Base-by-base conservation (phyloP, 2,797 vertebrate species). In the Kryptopterus vitreolus region DNA sequence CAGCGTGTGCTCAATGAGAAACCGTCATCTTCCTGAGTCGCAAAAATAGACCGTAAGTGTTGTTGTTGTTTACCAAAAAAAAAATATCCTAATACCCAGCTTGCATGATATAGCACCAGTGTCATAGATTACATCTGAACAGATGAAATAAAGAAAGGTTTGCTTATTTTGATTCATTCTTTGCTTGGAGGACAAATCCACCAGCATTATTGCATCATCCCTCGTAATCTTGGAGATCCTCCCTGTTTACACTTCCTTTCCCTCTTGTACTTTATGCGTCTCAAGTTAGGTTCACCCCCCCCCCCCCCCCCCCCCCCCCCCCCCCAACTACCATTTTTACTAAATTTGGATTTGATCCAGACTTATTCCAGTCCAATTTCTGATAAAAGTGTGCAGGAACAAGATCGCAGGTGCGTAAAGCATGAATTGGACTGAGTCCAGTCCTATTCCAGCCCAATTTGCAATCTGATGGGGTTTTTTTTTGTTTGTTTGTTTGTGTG, bases 1-100 rank as follows among this genome's bases (percentile, higher is more conserved):
- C 26, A 55, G 12, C 4, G 16, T 29, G 59, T 55, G 59, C 26
- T 31, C 46, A 20, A 4, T 52, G 33, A 53, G 63, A 18, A 71
- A 29, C 57, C 31, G 70, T n/a, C 43, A 43, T 77, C 33, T 50
- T n/a, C 35, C 43, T 70, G 43, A 62, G 18, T 53, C 74, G 71
- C 22, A 71, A 7, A 52, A 53, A 53, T 11, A 71, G 48, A 11
- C 24, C 15, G 1, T 70, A 50, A 68, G 2, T 9, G 24, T 48
- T 8, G 53, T 53, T 33, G 7, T 71, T 53, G 29, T 11, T 52
- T 50, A 20, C 46, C 24, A 52, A 29, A 59, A 46, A 46, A 50
- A 3, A 13, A 18, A 29, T 26, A 71, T 53, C 26, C 52, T 29
- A 70, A 52, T 24, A 52, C 6, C 13, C 2, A 53, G 20, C 0